These are phyloP conservation scores for Apis dorsata DNA, from an alignment of 1,140 invertebrate genomes.

Conservation along the genomic window DNA sequence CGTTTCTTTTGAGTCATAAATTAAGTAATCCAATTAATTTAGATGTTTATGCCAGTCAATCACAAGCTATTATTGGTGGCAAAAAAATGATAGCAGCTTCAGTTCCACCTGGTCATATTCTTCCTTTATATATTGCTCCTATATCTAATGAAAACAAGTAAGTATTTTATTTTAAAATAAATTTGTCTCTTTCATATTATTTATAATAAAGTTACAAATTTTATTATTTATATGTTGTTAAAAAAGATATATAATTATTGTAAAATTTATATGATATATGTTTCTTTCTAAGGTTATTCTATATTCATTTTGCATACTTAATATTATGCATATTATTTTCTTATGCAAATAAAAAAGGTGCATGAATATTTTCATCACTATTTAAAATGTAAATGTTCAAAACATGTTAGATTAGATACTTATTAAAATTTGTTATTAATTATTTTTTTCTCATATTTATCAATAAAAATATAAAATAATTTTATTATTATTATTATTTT, in stretches of 20 bases:
- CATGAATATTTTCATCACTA: slow-evolving; percentile 1
- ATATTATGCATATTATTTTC: neutral
- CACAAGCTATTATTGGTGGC: slow-evolving; percentile 85
- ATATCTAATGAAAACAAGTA: slow-evolving; percentile 87
- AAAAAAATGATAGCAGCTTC: slow-evolving; percentile 87
- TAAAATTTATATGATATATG: neutral
- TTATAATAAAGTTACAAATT: neutral
- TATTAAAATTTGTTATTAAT: slow-evolving; percentile 1
- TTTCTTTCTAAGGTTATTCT: slow-evolving; percentile 8
- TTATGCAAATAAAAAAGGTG: slow-evolving; percentile 4
- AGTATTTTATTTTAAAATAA: slow-evolving; percentile 65
- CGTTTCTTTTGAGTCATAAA: slow-evolving; percentile 89
- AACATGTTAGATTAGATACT: slow-evolving; percentile 20
- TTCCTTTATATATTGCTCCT: slow-evolving; percentile 89
- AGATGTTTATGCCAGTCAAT: slow-evolving; percentile 87
- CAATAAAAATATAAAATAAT: slow-evolving; percentile 19
- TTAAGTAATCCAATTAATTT: slow-evolving; percentile 85
- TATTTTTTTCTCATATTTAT: slow-evolving; percentile 15
- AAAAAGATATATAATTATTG: neutral
- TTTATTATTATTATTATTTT: neutral
- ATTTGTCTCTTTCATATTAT: neutral
- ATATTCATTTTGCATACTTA: slow-evolving; percentile 2
- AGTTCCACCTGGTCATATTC: slow-evolving; percentile 82
- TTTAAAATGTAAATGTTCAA: slow-evolving; percentile 31
- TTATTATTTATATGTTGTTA: slow-evolving; percentile 16